Evolutionary conservation across 1,140 invertebrate genomes (phyloP), one percentile per base, ranked within the genome.

Genomic region (Ceratina japonica): DNA sequence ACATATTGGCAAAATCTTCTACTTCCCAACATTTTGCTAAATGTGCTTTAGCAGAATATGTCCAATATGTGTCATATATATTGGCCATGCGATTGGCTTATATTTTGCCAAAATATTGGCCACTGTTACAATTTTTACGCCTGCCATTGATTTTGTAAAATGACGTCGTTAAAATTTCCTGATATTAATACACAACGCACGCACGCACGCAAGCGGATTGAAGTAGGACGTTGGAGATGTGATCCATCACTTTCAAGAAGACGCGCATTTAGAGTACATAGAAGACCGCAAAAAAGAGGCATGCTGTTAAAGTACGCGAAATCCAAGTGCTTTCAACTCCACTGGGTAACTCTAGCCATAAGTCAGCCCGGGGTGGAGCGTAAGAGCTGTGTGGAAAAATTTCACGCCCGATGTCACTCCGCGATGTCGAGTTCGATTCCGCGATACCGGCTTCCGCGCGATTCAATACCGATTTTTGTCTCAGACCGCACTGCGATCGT

Each of bases 281-380:
- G 69, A 24, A 54, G 56, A 24, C 15, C 3, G 16, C 27, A 13
- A 31, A 37, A 62, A 44, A 27, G 31, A 15, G 20, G 49, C 54
- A 61, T 59, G 59, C 83, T 74, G 72, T 79, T 85, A 81, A 86
- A 80, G 75, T 76, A 78, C 61, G 86, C 79, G 80, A 86, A 84
- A 87, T 86, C 81, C 81, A 83, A 88, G 79, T 87, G 86, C 84
- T 86, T 87, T 86, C 86, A 86, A 79, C 79, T 82, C 70, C 27
- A 44, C 62, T 44, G 37, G 22, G 58, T 68, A 80, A 77, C 58
- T 63, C 61, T 70, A 71, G 64, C 71, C 79, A 80, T 87, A 87
- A 87, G 72, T 87, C 85, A 87, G 74, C 44, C 65, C 16, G 54
- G 59, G 61, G 64, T 61, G 12, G 37, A 51, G 62, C n/a, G 62